phyloP scores from a whole-genome alignment of 2,797 vertebrate genomes.

The Threskiornis aethiopicus region DNA sequence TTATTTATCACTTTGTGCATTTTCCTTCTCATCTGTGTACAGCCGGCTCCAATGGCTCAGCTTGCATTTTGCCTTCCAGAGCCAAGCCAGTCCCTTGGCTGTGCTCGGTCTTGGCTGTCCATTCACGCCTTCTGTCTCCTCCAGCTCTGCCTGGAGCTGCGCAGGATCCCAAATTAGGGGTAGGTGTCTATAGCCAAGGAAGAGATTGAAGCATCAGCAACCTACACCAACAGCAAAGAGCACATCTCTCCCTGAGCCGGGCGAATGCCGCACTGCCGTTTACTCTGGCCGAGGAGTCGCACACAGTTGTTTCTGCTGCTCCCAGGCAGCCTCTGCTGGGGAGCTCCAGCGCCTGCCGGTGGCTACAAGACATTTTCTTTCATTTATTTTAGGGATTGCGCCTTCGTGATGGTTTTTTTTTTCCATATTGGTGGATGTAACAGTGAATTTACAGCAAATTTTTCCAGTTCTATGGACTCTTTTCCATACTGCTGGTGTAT shows the following conservation, averaged over 20 bases:
- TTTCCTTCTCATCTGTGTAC: constrained; percentile 75
- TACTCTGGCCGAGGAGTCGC: not conserved
- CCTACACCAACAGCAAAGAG: not conserved
- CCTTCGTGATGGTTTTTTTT: not conserved
- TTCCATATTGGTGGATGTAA: constrained; percentile 11
- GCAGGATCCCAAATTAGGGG: not conserved
- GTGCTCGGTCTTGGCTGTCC: constrained; percentile 65
- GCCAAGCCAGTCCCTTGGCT: constrained; percentile 70
- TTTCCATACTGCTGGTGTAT: constrained; percentile 19
- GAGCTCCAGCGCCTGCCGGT: not conserved
- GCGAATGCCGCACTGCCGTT: not conserved
- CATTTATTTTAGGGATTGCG: constrained; percentile 34
- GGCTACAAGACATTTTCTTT: not conserved
- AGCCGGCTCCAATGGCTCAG: constrained; percentile 73
- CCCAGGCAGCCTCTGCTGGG: constrained; percentile 34
- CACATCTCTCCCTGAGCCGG: not conserved
- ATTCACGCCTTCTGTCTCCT: constrained; percentile 74
- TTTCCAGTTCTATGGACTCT: constrained; percentile 27
- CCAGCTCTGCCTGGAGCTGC: constrained; percentile 60
- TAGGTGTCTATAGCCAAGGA: constrained; percentile 9
- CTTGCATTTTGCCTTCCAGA: constrained; percentile 69
- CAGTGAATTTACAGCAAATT: constrained; percentile 26
- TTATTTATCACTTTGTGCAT: constrained; percentile 76
- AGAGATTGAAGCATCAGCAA: constrained; percentile 3
- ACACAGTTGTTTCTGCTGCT: not conserved